A percentile compares a stretch with the other conserved stretches of the same genome.
phyloP scores from a whole-genome alignment of 2,113 vertebrate genomes.

The Xiphophorus hellerii region DNA sequence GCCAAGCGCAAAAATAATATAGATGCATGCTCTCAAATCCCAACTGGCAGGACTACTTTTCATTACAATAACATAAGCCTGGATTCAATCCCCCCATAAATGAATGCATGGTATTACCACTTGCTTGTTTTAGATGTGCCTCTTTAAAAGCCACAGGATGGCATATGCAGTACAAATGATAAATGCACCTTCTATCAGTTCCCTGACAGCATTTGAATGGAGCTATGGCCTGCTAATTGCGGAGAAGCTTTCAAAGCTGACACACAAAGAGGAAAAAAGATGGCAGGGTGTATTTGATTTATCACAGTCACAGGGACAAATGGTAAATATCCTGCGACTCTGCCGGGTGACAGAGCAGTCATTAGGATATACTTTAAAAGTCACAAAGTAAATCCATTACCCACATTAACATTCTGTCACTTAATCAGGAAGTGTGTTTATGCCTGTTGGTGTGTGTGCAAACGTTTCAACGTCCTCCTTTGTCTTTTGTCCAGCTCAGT shows the following conservation, averaged over 20 bases:
- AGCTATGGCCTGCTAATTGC: conserved; percentile 62
- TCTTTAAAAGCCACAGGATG: conserved; percentile 62
- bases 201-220: conserved; percentile 60
- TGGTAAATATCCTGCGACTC: conserved; percentile 61
- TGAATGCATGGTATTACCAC: conserved; percentile 53
- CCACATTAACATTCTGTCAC: conserved; percentile 45
- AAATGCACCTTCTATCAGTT: conserved; percentile 55
- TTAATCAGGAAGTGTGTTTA: conserved; percentile 31
- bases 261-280: conserved; percentile 35
- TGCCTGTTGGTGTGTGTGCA: conserved; percentile 5
- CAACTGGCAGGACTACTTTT: conserved; percentile 52
- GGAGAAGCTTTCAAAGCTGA: conserved; percentile 65
- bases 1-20: conserved; percentile 58
- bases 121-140: conserved; percentile 63
- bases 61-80: conserved; percentile 62
- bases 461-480: conserved; percentile 21
- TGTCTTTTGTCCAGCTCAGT: conserved; percentile 28
- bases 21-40: conserved; percentile 46
- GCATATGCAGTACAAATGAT: conserved; percentile 62
- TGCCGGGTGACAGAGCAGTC: conserved; percentile 43
- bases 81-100: conserved; percentile 54
- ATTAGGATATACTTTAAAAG: conserved; percentile 56
- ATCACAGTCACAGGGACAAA: conserved; percentile 49
- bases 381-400: conserved; percentile 45
- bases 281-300: conserved; percentile 41